Evolutionary conservation across 2,113 vertebrate species (phyloP), one percentile per base, ranked within the genome.

Genomic region (Romanogobio albipinnatus): DNA sequence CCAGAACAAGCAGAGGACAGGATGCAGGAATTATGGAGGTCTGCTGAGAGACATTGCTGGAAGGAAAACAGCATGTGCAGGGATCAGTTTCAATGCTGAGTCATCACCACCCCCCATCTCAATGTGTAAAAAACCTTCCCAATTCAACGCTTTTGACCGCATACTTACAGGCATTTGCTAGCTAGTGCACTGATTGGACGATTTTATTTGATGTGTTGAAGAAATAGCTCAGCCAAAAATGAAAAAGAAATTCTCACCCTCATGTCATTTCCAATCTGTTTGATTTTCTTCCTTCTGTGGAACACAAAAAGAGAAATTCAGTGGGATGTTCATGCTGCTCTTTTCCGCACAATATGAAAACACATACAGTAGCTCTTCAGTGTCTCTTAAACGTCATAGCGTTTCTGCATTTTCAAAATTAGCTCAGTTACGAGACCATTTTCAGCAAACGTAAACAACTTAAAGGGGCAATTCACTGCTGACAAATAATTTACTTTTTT

Each of bases 81-180:
- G 76, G 76, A 79, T 79, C 76, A 79, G 76, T 43, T 59, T 78
- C 33, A 61, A 24, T 79, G 76, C 76, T 45, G 76, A 61, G 59
- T 49, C 59, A 81, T 81, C 78, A 80, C 22, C 45, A 5, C 47
- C 24, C 73, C 73, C 73, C 47, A 76, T 2, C 74, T 76, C 70
- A 47, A 2, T 47, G 70, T 74, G 70, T 74, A 45, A 19, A 47
- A 39, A 79, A 1, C 58, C 47, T 79, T 62, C 39, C 56, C 36
- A 62, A 5, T 59, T 26, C 56, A 45, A 36, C 17, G 19, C 53
- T 77, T 77, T 22, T n/a, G 75, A 58, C 9, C 53, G 39, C 10
- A 9, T 39, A 76, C 29, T 53, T 29, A 39, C 9, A 33, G 22
- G 33, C 7, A 22, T 39, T 59, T 78, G 56, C 10, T 58, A 22